phyloP scores from a whole-genome alignment of 2,797 vertebrate species.

The Coluber constrictor region DNA sequence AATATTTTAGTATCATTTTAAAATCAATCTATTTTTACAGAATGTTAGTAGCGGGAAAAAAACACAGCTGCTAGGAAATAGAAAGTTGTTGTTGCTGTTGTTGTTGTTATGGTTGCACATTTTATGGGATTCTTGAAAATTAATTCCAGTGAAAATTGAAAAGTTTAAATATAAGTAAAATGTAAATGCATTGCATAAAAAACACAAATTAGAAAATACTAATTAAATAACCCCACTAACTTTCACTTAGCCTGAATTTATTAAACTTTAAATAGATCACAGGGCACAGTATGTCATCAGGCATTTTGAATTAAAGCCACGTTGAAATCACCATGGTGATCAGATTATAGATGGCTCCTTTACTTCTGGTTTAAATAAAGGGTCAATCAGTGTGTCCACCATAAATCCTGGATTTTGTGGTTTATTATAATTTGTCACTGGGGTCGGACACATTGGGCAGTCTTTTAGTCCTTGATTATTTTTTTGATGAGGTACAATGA shows the following conservation, averaged over 20 bases:
- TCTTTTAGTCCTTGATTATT: slow-evolving; percentile 16
- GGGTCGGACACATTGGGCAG: not conserved
- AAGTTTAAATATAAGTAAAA: not conserved
- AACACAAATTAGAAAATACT: not conserved
- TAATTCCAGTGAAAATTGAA: not conserved
- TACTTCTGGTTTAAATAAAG: not conserved
- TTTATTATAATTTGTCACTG: slow-evolving; percentile 19
- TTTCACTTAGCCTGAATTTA: not conserved
- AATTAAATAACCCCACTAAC: not conserved
- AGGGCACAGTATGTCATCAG: slow-evolving; percentile 6
- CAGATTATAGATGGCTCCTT: not conserved
- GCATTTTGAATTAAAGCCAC: slow-evolving; percentile 2
- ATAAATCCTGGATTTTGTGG: not conserved
- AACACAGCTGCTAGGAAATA: not conserved
- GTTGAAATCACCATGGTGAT: slow-evolving; percentile 14
- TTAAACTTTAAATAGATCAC: not conserved
- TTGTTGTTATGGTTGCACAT: not conserved
- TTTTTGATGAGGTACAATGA: not conserved
- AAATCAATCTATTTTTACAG: not conserved
- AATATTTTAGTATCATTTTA: not conserved
- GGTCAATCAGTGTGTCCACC: slow-evolving; percentile 1
- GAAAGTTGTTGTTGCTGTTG: not conserved
- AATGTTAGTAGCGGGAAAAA: not conserved
- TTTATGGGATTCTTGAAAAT: not conserved
- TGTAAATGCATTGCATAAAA: not conserved